phyloP scores from a whole-genome alignment of 2,797 vertebrate genomes.

The Falco concolor region DNA sequence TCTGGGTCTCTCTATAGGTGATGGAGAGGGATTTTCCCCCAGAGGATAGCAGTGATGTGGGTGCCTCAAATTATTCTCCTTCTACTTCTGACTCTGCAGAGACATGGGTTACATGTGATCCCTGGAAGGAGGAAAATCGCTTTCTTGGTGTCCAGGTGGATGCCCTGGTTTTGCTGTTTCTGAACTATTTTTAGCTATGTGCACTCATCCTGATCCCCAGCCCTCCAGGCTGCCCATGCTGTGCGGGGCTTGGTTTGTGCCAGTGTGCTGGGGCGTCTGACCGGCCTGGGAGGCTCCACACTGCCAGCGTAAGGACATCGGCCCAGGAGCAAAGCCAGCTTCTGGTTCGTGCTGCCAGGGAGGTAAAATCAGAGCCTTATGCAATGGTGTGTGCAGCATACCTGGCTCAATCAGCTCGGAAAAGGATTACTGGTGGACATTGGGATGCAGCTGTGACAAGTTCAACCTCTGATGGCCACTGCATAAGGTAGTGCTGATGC shows the following conservation, averaged over 20 bases:
- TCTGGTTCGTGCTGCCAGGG: background rate
- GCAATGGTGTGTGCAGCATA: background rate
- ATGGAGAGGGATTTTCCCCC: background rate
- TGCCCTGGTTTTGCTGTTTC: background rate
- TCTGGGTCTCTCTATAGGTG: background rate
- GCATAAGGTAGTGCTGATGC: background rate
- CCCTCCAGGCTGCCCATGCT: background rate
- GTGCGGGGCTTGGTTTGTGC: background rate
- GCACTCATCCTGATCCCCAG: background rate
- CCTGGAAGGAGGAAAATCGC: background rate
- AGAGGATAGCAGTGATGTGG: background rate
- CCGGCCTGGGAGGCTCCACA: background rate
- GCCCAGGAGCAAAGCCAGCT: background rate
- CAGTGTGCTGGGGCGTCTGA: background rate
- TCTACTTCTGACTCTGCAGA: background rate
- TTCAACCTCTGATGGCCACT: background rate
- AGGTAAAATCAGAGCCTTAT: slow-evolving; percentile 10
- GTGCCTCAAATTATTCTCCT: background rate
- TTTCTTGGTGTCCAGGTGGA: background rate
- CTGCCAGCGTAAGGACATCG: background rate
- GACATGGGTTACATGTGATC: background rate
- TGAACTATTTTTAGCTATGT: background rate
- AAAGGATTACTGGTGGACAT: slow-evolving; percentile 46
- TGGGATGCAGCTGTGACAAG: background rate
- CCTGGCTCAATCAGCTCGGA: slow-evolving; percentile 32